phyloP scores from a whole-genome alignment of 1,140 invertebrate species.

The Lethrus apterus region DNA sequence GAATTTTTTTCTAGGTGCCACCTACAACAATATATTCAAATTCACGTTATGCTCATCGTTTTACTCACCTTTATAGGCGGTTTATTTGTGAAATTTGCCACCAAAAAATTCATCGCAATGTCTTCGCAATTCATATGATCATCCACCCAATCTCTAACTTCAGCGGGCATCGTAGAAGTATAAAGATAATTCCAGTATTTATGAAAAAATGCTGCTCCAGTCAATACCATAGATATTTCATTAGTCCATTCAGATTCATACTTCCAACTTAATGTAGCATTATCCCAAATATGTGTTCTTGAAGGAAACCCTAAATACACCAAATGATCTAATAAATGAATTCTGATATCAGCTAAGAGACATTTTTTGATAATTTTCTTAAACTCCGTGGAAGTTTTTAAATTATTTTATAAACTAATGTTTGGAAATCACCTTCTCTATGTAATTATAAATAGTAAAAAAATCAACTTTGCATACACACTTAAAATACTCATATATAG shows the following conservation, averaged over 20 bases:
- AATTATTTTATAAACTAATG: no score
- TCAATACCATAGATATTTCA: constrained; percentile 87
- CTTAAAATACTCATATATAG: not conserved
- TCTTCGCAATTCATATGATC: constrained; percentile 93
- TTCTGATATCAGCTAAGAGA: not conserved
- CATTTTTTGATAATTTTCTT: not conserved
- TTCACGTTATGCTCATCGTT: constrained; percentile 2
- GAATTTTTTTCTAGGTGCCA: constrained; percentile 96
- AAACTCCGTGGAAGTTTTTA: not conserved
- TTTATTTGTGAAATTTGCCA: constrained; percentile 85
- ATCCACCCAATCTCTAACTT: constrained; percentile 72
- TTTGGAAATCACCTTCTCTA: no score
- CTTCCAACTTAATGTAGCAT: constrained; percentile 71
- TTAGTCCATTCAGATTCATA: constrained; percentile 95
- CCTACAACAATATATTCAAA: constrained; percentile 46
- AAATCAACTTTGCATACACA: not conserved
- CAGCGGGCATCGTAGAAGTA: constrained; percentile 70
- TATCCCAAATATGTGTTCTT: constrained; percentile 84
- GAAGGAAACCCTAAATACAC: constrained; percentile 67
- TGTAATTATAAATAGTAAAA: not conserved
- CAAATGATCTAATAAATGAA: not conserved
- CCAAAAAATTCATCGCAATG: constrained; percentile 91
- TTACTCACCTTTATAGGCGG: constrained; percentile 78
- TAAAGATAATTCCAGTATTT: constrained; percentile 90
- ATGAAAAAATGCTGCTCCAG: constrained; percentile 89